phyloP scores from a whole-genome alignment of 2,113 vertebrate species.

The Chrysochloris asiatica region DNA sequence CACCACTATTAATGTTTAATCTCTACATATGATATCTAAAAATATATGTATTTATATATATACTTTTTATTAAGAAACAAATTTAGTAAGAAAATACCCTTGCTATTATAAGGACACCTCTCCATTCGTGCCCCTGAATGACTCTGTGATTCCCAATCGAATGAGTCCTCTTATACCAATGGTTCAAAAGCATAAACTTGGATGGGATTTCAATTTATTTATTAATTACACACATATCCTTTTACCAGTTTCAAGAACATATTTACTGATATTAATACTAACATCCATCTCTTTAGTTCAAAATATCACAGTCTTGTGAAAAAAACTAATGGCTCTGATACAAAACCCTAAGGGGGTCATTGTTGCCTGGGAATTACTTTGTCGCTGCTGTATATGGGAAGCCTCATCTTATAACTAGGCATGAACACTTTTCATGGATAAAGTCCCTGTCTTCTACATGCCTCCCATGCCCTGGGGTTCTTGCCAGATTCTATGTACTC shows the following conservation, averaged over 20 bases:
- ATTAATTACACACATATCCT: background rate
- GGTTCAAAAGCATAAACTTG: background rate
- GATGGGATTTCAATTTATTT: slow-evolving; percentile 9
- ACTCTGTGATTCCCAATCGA: background rate
- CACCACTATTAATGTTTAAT: background rate
- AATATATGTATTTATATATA: background rate
- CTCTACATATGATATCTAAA: background rate
- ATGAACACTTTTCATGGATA: background rate
- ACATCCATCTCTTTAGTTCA: slow-evolving; percentile 25
- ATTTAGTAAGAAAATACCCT: slow-evolving; percentile 4
- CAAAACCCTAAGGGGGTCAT: background rate
- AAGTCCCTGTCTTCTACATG: background rate
- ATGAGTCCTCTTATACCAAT: background rate
- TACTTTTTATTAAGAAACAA: slow-evolving; percentile 42
- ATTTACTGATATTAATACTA: slow-evolving; percentile 30
- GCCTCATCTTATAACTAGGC: background rate
- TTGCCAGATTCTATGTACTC: background rate
- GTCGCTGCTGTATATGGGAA: background rate
- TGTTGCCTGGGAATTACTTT: background rate
- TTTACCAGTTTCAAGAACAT: slow-evolving; percentile 41
- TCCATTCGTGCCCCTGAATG: background rate
- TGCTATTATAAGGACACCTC: background rate
- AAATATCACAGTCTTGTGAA: slow-evolving; percentile 12
- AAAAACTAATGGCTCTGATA: background rate
- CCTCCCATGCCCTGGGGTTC: background rate